Conservation (phyloP, 2,888 invertebrate genomes). For the Nomada goodeniana region DNA sequence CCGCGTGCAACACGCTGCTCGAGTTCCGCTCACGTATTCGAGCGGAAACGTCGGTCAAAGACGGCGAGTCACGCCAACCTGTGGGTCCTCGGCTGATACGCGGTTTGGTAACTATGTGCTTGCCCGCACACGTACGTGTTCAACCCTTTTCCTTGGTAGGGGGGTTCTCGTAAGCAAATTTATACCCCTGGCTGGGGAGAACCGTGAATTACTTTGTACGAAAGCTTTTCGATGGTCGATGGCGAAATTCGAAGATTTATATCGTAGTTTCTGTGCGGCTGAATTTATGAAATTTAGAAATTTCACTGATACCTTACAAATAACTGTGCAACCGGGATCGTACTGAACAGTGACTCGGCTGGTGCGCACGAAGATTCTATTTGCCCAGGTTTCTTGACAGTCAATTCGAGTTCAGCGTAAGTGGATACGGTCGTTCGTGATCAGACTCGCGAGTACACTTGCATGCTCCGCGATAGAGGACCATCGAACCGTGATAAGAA, state of each 20-base stretch:
- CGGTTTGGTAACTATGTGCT: conserved; percentile 68
- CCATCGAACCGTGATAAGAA: conserved; percentile 42
- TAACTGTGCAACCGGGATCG: not conserved
- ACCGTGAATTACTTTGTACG: no score
- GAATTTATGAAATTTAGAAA: not conserved
- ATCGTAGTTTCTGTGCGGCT: no score
- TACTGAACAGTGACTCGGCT: not conserved
- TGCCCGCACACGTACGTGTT: conserved; percentile 38
- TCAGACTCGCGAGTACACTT: conserved; percentile 15
- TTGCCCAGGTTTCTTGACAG: not conserved
- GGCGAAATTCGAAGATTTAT: not conserved
- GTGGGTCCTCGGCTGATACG: conserved; percentile 73
- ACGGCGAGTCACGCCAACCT: conserved; percentile 77
- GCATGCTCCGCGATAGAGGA: not conserved
- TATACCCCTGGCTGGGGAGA: not conserved
- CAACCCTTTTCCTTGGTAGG: conserved; percentile 5
- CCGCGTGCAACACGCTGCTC: conserved; percentile 15
- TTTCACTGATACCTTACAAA: not conserved
- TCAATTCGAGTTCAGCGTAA: not conserved
- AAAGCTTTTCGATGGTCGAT: no score
- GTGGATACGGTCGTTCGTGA: conserved; percentile 17
- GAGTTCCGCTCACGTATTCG: conserved; percentile 56
- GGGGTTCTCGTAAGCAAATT: conserved; percentile 35
- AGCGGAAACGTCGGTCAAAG: conserved; percentile 67
- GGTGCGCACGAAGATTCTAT: conserved; percentile 2